Evolutionary conservation across 2,113 vertebrate genomes (phyloP), one percentile per base, ranked within the genome.

Genomic region (Catharus bicknelli): DNA sequence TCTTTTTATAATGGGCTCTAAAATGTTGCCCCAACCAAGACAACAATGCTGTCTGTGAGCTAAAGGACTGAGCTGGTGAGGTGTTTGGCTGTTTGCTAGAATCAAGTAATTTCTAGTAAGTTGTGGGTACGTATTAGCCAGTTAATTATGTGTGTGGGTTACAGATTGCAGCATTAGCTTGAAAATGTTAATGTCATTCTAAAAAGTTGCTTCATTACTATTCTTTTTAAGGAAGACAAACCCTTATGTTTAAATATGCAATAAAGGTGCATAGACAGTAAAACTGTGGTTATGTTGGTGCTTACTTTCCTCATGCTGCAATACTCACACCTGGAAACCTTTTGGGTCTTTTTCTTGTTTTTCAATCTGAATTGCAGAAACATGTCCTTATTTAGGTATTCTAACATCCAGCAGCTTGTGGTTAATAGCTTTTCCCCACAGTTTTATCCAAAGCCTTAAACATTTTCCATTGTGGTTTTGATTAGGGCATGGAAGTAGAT

Each of bases 1-100:
- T 63, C 32, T 47, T 76, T n/a, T 50, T 48, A 34, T n/a, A 17
- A 29, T 1, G 1, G 7, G 2, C 20, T 47, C 11, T 10, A 0
- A 83, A 67, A 2, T 64, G 83, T 43, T 83, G 13, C 27, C 14
- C 61, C 40, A 47, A 0, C 51, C 8, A 3, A 34, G 42, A 20
- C 73, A 70, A 3, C 13, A 45, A 0, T 1, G 1, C 17, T 72
- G 27, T 14, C 4, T 23, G 34, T 38, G 16, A 86, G 36, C 14
- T 25, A 25, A 61, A 70, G 55, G 34, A 26, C 67, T 63, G 38
- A 83, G 16, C 36, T 61, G 30, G 10, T 9, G 18, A 78, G 17
- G 7, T 50, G 29, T 77, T 73, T 0, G 45, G 26, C n/a, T 48
- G 13, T 13, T 58, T 26, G 29, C 22, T 62, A 19, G 61, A 62